Evolutionary conservation across 2,888 invertebrate genomes (phyloP), one percentile per base, ranked within the genome.

Genomic region (Arrhopalites spinosus): DNA sequence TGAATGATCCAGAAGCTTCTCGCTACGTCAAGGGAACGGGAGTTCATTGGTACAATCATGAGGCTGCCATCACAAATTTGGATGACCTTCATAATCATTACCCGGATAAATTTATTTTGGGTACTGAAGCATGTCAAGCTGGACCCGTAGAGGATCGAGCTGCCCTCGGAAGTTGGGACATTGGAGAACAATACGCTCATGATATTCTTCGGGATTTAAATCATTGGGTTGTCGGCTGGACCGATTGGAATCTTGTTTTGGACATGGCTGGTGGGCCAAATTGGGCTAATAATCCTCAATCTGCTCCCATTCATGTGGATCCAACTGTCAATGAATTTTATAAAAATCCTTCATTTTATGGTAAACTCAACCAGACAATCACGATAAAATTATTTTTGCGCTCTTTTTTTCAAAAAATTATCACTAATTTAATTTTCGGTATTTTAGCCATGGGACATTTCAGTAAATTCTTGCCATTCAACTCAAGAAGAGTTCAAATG

Each of bases 211-310:
- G 63, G 8, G 74, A 81, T 64, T 66, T 79, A 17, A 73, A 77
- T 17, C 81, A 81, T 23, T 91, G 90, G 86, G 90, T 91, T 0
- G 59, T 59, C 5, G 59, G 93, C 1, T 96, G 95, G 95, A 88
- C 93, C 0, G 95, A 96, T 85, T 96, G 95, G 95, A 96, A 96
- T 85, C 86, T 96, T 73, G 91, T 90, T 20, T 85, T 96, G 25
- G 88, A 94, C 84, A 85, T 88, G 77, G 78, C 84, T 0, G 95
- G 95, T 23, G 94, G 95, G 0, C 96, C 95, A 0, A 93, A 91
- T 84, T 94, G 92, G 90, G 90, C 89, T 0, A 83, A 88, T 13
- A 95, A 95, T 86, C 89, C 88, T 83, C 93, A 94, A 0, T 95
- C 96, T 85, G 88, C 94, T 0, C 90, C 95, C 0, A 90, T 96